Evolutionary conservation across 1,140 invertebrate genomes (phyloP).

Genomic region (Paraescarpia echinospica): DNA sequence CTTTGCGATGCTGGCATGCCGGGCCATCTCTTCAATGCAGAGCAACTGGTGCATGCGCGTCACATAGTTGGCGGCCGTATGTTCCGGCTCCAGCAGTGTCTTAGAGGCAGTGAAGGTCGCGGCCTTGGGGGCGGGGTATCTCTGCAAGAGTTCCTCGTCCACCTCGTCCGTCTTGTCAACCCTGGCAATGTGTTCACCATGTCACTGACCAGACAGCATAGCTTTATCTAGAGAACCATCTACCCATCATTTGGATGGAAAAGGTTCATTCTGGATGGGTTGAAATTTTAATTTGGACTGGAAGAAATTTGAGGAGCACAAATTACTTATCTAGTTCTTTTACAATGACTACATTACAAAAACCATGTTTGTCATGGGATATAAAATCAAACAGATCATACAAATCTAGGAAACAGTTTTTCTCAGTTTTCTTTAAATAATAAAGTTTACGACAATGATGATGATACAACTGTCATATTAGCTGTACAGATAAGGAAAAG

Average conservation of each 20-base stretch:
- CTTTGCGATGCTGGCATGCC: constrained; percentile 28
- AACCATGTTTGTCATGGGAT: no score
- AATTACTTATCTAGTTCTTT: no score
- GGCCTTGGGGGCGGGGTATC: constrained; percentile 38
- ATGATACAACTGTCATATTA: not conserved
- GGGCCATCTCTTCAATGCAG: constrained; percentile 50
- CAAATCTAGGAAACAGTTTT: no score
- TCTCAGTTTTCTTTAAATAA: no score
- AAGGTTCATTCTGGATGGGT: no score
- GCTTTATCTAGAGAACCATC: no score
- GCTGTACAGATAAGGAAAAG: not conserved
- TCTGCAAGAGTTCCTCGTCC: constrained; percentile 12
- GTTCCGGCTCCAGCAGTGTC: constrained; percentile 27
- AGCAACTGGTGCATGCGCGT: constrained; percentile 53
- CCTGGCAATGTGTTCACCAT: constrained; percentile 43
- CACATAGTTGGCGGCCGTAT: constrained; percentile 52
- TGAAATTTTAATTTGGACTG: no score
- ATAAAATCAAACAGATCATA: no score
- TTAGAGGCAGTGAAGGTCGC: constrained; percentile 35
- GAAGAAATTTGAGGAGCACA: no score
- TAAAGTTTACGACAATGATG: no score
- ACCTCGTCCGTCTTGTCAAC: constrained; percentile 60
- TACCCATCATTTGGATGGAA: no score
- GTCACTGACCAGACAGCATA: not conserved
- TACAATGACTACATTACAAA: no score